Evolutionary conservation across 1,140 invertebrate genomes (phyloP), one percentile per base, ranked within the genome.

Genomic region (Trialeurodes vaporariorum): DNA sequence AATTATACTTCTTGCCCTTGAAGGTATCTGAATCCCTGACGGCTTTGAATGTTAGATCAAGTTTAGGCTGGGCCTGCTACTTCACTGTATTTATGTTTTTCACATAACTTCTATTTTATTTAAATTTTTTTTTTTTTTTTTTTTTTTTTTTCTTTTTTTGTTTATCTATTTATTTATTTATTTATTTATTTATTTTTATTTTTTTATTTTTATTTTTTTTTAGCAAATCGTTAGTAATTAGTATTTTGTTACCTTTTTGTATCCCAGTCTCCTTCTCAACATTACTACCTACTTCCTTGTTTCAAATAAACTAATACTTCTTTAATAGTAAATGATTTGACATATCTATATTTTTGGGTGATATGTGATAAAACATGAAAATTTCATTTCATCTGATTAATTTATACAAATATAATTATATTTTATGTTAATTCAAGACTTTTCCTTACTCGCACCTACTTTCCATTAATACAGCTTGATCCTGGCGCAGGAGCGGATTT

Each of bases 401-500:
- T 49, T 49, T 49, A 49, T 49, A 49, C 34, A 49, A 49, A 49
- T 49, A 49, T 49, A 49, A 49, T 49, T 49, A 49, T 49, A 49
- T 49, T 49, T 49, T 49, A 49, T 49, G 34, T 49, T 49, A 49
- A 9, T 49, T 49, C 34, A 5, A 9, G 17, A 9, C 17, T 49
- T 49, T 17, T 49, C 34, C 5, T 49, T 49, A 9, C 34, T 49
- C 34, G n/a, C n/a, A n/a, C n/a, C n/a, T n/a, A n/a, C n/a, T n/a
- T n/a, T n/a, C n/a, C n/a, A n/a, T n/a, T n/a, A n/a, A n/a, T n/a
- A n/a, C n/a, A n/a, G n/a, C n/a, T n/a, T n/a, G n/a, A n/a, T n/a
- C n/a, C n/a, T n/a, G n/a, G n/a, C n/a, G n/a, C n/a, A n/a, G n/a
- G n/a, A n/a, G n/a, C n/a, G n/a, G n/a, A n/a, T n/a, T n/a, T n/a